Evolutionary conservation across 2,113 vertebrate genomes (phyloP).

Genomic region (Ceuthmochares aereus): DNA sequence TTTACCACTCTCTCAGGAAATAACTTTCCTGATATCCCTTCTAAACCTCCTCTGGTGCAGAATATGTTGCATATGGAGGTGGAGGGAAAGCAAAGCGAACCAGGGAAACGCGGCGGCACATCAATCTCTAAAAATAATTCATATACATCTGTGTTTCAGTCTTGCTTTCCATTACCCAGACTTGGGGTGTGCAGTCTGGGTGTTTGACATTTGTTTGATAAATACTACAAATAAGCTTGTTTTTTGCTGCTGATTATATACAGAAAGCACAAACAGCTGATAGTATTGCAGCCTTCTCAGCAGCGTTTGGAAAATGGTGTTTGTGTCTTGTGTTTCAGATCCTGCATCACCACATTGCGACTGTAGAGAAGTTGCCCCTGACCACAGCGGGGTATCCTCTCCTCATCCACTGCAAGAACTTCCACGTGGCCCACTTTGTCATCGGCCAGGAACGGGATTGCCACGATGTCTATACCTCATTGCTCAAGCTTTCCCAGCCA

Average conservation of each 20-base stretch:
- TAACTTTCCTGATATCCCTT: too few relatives aligned
- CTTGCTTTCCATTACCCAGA: neutral
- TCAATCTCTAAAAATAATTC: neutral
- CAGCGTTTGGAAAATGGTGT: neutral
- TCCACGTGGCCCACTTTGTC: constrained; percentile 78
- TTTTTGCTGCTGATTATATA: neutral
- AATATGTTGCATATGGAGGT: neutral
- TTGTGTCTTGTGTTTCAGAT: constrained; percentile 69
- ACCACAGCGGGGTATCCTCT: constrained; percentile 75
- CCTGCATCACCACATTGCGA: constrained; percentile 82
- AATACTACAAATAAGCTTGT: neutral
- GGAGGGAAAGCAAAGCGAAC: neutral
- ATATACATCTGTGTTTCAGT: neutral
- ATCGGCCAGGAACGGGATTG: constrained; percentile 80
- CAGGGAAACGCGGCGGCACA: neutral
- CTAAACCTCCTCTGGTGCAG: too few relatives aligned
- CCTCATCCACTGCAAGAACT: constrained; percentile 84
- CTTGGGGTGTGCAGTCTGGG: neutral
- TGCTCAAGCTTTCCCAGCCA: constrained; percentile 84
- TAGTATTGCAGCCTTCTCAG: neutral
- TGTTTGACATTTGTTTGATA: neutral
- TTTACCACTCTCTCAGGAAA: too few relatives aligned
- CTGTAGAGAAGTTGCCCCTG: constrained; percentile 79
- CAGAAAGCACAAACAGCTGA: neutral
- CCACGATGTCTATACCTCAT: constrained; percentile 79